A percentile compares a stretch with the other conserved stretches of the same genome.
Conservation (phyloP, 1,140 invertebrate genomes). For the Drosophila cardini region DNA sequence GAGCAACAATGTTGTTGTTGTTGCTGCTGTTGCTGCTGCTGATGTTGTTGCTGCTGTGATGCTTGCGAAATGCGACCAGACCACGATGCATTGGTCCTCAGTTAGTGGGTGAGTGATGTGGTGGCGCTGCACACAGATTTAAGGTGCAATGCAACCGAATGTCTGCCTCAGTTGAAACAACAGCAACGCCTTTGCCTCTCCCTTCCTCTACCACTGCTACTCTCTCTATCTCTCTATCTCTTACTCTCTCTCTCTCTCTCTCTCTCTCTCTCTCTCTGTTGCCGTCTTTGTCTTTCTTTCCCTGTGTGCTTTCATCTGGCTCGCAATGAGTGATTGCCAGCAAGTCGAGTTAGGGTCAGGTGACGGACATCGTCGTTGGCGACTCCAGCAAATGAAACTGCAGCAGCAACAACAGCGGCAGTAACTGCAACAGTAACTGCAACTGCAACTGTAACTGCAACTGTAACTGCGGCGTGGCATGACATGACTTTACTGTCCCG, state of each 20-base stretch:
- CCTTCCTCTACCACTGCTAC: neutral
- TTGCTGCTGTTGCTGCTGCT: slow-evolving; percentile 34
- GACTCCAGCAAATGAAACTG: slow-evolving; percentile 17
- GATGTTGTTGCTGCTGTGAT: slow-evolving; percentile 15
- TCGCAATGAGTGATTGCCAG: slow-evolving; percentile 71
- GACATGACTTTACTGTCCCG: slow-evolving; percentile 48
- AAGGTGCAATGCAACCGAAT: slow-evolving; percentile 74
- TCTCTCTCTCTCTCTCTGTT: slow-evolving; percentile 3
- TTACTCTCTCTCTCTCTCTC: slow-evolving; percentile 13
- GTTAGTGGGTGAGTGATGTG: slow-evolving; percentile 79
- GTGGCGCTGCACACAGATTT: slow-evolving; percentile 52
- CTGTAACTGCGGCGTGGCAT: slow-evolving; percentile 29
- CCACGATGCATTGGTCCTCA: slow-evolving; percentile 43
- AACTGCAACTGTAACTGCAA: slow-evolving; percentile 7
- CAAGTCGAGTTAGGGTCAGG: slow-evolving; percentile 71
- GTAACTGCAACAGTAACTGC: neutral
- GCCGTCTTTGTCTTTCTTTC: neutral
- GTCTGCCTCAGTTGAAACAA: slow-evolving; percentile 25
- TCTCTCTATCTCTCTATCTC: neutral
- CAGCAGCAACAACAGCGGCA: slow-evolving; percentile 14
- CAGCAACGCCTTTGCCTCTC: slow-evolving; percentile 43
- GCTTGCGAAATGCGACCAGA: slow-evolving; percentile 63
- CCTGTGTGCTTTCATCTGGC: slow-evolving; percentile 29
- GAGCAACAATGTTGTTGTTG: slow-evolving; percentile 42
- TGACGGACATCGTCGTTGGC: slow-evolving; percentile 64